phyloP scores from a whole-genome alignment of 2,888 invertebrate species.

The Drosophila mimetica region DNA sequence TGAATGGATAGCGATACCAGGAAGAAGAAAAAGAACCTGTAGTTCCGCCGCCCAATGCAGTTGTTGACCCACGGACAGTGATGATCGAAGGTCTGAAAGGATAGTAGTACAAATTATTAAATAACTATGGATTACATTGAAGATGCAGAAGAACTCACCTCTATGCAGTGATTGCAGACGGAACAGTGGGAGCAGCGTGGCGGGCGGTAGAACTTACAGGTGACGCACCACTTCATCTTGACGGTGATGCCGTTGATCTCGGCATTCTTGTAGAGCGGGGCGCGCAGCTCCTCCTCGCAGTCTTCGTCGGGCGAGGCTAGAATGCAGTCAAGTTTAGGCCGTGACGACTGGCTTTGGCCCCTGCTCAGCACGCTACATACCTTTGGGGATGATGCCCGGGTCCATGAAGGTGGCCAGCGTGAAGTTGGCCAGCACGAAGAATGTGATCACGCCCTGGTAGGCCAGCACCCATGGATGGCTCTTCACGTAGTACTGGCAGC shows the following conservation, averaged over 20 bases:
- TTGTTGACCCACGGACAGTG: conserved; percentile 99
- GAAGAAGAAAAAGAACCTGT: conserved; percentile 99
- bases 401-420: conserved; percentile 99
- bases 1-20: conserved; percentile 97
- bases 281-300: conserved; percentile 97
- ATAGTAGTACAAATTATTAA: conserved; percentile 5
- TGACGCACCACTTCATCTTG: conserved; percentile 99
- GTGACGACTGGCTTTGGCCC: conserved; percentile 50
- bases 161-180: conserved; percentile 99
- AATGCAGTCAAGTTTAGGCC: conserved; percentile 75
- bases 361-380: conserved; percentile 85
- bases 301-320: conserved; percentile 98
- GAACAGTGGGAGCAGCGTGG: conserved; percentile 99
- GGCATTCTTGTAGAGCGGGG: conserved; percentile 97
- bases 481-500: conserved; percentile 94
- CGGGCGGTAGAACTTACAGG: conserved; percentile 99
- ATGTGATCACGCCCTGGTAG: conserved; percentile 96
- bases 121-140: not conserved
- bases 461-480: conserved; percentile 95
- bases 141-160: conserved; percentile 86
- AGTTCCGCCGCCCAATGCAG: conserved; percentile 98
- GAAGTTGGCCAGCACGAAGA: conserved; percentile 99
- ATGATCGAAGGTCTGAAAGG: conserved; percentile 97
- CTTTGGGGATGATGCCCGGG: conserved; percentile 99
- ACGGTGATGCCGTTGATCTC: conserved; percentile 99